Conservation (phyloP, 64 coral and sea anemone species). For the Montipora capricornis region DNA sequence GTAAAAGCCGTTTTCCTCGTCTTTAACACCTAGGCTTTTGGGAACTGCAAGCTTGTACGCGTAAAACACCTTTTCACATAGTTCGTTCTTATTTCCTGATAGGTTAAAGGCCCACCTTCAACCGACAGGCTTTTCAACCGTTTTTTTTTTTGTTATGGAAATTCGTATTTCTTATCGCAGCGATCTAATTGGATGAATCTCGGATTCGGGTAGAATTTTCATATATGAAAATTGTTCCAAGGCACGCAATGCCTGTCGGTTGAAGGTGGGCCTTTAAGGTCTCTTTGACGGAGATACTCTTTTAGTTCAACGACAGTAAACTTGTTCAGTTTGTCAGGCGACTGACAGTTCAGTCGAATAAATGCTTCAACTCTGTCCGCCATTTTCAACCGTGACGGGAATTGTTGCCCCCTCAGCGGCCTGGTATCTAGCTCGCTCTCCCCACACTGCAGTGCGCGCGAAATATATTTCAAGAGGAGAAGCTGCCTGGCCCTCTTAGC, state of each 20-base stretch:
- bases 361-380: background rate
- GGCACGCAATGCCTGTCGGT: too few relatives aligned
- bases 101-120: background rate
- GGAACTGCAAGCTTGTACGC: constrained; percentile 34
- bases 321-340: constrained; percentile 4
- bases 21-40: background rate
- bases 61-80: constrained; percentile 30
- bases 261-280: background rate
- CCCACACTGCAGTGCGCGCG: constrained; percentile 12
- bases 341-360: constrained; percentile 16
- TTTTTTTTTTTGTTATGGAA: too few relatives aligned
- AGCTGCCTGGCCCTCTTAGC: too few relatives aligned
- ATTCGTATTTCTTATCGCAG: too few relatives aligned
- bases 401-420: constrained; percentile 39
- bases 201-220: too few relatives aligned
- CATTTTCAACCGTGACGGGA: background rate
- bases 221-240: too few relatives aligned
- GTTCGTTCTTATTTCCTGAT: constrained; percentile 31
- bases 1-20: constrained; percentile 27
- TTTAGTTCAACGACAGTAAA: constrained; percentile 24
- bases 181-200: too few relatives aligned
- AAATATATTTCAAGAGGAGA: background rate
- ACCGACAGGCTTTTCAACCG: too few relatives aligned
- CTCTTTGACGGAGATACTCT: constrained; percentile 21
- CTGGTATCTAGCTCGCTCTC: constrained; percentile 18